Base-by-base conservation (phyloP, 2,888 invertebrate species). In the Oligia fasciuncula region DNA sequence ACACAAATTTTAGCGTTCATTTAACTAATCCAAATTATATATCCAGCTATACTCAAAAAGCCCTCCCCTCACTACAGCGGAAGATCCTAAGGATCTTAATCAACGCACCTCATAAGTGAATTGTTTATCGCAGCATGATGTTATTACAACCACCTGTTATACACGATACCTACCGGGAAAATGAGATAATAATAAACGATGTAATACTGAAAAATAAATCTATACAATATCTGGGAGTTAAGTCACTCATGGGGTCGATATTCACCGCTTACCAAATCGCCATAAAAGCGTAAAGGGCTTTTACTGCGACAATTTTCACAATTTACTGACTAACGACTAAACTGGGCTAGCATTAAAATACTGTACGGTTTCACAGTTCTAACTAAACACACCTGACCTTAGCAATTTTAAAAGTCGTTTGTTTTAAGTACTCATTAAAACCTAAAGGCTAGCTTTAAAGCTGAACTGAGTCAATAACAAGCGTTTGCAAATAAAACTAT, bases 121-220 rank as follows among this genome's bases (percentile, higher is more conserved):
- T 79, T 63, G 71, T 62, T 68, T 68, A 74, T 74, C 57, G 35
- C 57, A 43, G 43, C 49, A 29, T 54, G 69, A 84, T 73, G 35
- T 54, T 79, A 71, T 79, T 70, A 84, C 49, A 78, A 73, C 79
- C 84, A 84, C 84, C 84, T 82, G 82, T 73, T 67, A 51, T 17
- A 70, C 8, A 49, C 54, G 67, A 84, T 63, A 73, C 35, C 4
- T 63, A 70, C 43, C 4, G 40, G 23, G 43, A 72, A 69, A 65
- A 71, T 60, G 70, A 70, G 49, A 67, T 65, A 51, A 80, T 65
- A 75, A 80, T 49, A 63, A 19, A 66, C 19, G 14, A 73, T 14
- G 46, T 5, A 51, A 29, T 4, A 51, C 51, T 57, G 19, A 40
- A 57, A 54, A 23, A 68, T 63, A 54, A 62, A 40, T 78, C 57